Evolutionary conservation across 2,888 invertebrate genomes (phyloP).

Genomic region (Falcaria lacertinaria): DNA sequence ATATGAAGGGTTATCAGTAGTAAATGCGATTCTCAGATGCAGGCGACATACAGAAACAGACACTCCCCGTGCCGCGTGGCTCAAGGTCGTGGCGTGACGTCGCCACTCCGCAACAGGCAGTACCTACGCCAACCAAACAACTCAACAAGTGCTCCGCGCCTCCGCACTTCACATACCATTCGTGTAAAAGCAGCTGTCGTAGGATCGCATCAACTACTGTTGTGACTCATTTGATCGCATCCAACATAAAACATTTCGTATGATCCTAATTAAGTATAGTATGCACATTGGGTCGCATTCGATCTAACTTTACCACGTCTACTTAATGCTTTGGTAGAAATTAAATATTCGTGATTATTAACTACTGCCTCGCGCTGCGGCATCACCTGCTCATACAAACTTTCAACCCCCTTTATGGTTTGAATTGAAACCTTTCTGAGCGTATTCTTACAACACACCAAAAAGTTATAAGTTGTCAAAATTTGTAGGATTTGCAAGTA

Average conservation of each 20-base stretch:
- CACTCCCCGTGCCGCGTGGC: constrained; percentile 50
- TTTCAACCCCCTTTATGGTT: too few relatives aligned
- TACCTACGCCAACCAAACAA: constrained; percentile 66
- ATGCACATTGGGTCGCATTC: too few relatives aligned
- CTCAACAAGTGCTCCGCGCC: constrained; percentile 74
- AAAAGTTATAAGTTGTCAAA: too few relatives aligned
- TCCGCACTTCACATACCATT: constrained; percentile 54
- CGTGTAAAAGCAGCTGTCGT: constrained; percentile 52
- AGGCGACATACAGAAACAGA: constrained; percentile 31
- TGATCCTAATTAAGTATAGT: background rate
- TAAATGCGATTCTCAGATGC: constrained; percentile 8
- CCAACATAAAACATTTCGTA: background rate
- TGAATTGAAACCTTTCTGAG: too few relatives aligned
- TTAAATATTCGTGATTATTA: background rate
- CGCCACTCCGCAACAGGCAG: constrained; percentile 60
- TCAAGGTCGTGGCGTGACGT: constrained; percentile 65
- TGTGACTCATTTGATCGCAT: constrained; percentile 10
- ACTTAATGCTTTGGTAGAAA: background rate
- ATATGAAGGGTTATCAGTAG: too few relatives aligned
- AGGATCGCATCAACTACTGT: constrained; percentile 23
- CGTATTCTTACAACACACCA: too few relatives aligned
- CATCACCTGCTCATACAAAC: background rate
- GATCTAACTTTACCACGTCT: too few relatives aligned
- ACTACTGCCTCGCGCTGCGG: background rate
- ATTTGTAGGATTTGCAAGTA: too few relatives aligned